Evolutionary conservation across 2,797 vertebrate species (phyloP), one percentile per base, ranked within the genome.

Genomic region (Acanthis flammea): DNA sequence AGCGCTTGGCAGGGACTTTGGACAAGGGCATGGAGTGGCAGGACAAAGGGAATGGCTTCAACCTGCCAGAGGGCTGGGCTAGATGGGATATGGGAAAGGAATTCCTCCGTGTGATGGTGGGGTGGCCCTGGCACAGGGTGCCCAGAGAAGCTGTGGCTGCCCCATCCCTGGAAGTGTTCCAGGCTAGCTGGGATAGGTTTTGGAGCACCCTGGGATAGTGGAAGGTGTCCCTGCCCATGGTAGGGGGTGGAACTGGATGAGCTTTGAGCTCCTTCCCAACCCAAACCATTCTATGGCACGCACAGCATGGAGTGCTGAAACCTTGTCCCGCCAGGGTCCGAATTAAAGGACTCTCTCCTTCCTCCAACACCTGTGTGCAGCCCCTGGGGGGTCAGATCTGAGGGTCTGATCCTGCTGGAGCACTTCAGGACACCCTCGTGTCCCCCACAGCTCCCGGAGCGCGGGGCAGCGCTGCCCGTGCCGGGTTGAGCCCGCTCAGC

Each of bases 271-370:
- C 10, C 25, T 30, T 65, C 35, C 45, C 33, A 39, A 39, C 12
- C 12, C 25, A 45, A 71, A 31, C 44, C 37, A 6, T 41, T 33
- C 44, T 9, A 0, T 7, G 63, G 17, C 10, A 24, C 0, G 3
- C 42, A 12, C 15, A 78, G 14, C 37, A 10, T 0, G 1, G 7
- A 10, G 37, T 0, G 7, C 6, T 12, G 71, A 78, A 33, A 33
- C 28, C 15, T 18, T 9, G 7, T 5, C 8, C 19, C 8, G 13
- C 58, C 65, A 1, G 27, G 25, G 53, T 12, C 10, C 12, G 24
- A 35, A 27, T 42, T 11, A 48, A 57, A 28, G 41, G 6, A n/a
- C 25, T 33, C 42, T 39, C 0, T 31, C 57, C 61, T 51, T 37
- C 41, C 70, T 39, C 13, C 10, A 41, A 11, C 23, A 39, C 10